These are phyloP conservation scores for Aphis gossypii DNA, from an alignment of 1,140 invertebrate genomes.

Conservation along the genomic window DNA sequence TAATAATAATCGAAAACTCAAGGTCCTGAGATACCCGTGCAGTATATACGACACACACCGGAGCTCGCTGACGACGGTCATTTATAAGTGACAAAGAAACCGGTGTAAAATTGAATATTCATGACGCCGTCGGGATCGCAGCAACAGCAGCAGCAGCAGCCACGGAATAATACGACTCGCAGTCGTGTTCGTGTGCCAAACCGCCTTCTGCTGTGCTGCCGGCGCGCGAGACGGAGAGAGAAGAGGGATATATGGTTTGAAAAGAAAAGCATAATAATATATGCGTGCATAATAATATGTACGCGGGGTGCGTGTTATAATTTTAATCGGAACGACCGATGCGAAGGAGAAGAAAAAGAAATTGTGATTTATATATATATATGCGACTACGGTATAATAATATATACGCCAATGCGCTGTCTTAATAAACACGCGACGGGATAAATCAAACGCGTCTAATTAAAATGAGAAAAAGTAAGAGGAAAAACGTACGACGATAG, in stretches of 20 bases:
- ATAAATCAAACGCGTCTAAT: slow-evolving; percentile 53
- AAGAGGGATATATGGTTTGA: background rate
- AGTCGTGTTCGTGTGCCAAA: background rate
- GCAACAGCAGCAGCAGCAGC: background rate
- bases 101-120: slow-evolving; percentile 42
- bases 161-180: background rate
- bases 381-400: background rate
- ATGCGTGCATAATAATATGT: background rate
- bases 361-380: background rate
- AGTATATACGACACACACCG: background rate
- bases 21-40: background rate
- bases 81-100: slow-evolving; percentile 42
- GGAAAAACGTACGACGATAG: slow-evolving; percentile 18
- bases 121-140: background rate
- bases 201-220: no score
- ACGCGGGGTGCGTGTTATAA: background rate
- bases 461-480: slow-evolving; percentile 38
- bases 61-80: background rate
- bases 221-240: background rate
- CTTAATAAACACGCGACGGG: slow-evolving; percentile 25
- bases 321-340: background rate
- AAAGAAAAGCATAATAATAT: slow-evolving; percentile 1
- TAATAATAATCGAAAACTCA: slow-evolving; percentile 41
- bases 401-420: background rate
- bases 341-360: background rate